Percentiles rank a stretch among this genome's conserved stretches.
phyloP scores from a whole-genome alignment of 2,797 vertebrate species.

The Channallabes apus region DNA sequence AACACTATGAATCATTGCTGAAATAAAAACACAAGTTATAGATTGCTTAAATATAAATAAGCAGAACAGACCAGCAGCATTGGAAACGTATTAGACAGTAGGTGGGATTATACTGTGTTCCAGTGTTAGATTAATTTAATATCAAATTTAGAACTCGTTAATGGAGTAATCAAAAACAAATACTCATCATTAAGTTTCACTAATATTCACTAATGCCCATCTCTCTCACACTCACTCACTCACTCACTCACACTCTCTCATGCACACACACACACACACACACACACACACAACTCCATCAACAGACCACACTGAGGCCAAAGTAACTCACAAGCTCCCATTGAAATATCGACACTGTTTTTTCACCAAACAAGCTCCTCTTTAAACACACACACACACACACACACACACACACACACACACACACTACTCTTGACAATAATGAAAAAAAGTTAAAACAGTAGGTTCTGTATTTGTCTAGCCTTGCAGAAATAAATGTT shows the following conservation, averaged over 20 bases:
- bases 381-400: constrained; percentile 40
- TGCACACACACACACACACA: no score
- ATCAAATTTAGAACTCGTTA: background rate
- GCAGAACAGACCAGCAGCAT: background rate
- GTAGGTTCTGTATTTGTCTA: constrained; percentile 72
- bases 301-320: constrained; percentile 68
- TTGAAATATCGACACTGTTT: constrained; percentile 75
- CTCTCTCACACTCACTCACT: background rate
- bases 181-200: background rate
- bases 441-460: constrained; percentile 56
- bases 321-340: constrained; percentile 66
- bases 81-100: background rate
- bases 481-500: constrained; percentile 75
- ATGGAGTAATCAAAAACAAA: background rate
- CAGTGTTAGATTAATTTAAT: background rate
- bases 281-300: constrained; percentile 60
- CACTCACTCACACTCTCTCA: constrained; percentile 43
- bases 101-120: background rate
- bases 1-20: background rate
- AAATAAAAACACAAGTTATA: background rate
- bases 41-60: background rate
- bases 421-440: constrained; percentile 37
- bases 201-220: background rate
- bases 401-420: constrained; percentile 46
- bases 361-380: constrained; percentile 74